A percentile compares a stretch with the other conserved stretches of the same genome.
Conservation (phyloP, 2,888 invertebrate genomes). For the Cheilosia pagana region DNA sequence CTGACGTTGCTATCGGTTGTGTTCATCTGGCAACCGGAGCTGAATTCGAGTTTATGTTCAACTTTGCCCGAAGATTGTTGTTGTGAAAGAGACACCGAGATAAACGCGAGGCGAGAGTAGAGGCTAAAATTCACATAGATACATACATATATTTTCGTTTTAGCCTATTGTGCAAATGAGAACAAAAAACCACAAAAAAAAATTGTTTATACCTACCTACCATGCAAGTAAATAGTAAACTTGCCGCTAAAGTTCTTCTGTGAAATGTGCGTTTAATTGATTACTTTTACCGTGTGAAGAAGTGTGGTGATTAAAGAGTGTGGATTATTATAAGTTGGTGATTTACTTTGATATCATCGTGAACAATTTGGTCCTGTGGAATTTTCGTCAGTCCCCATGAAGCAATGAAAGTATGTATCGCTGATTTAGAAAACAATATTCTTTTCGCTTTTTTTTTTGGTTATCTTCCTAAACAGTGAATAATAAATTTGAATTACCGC, state of each 20-base stretch:
- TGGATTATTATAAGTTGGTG: slow-evolving; percentile 42
- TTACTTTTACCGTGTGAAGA: slow-evolving; percentile 9
- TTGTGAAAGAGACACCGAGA: slow-evolving; percentile 65
- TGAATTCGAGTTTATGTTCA: slow-evolving; percentile 74
- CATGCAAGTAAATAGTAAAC: slow-evolving; percentile 33
- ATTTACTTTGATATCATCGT: slow-evolving; percentile 42
- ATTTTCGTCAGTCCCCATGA: slow-evolving; percentile 50
- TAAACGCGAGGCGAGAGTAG: slow-evolving; percentile 44
- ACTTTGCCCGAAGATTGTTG: slow-evolving; percentile 72
- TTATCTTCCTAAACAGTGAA: slow-evolving; percentile 1
- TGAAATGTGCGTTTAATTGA: slow-evolving; percentile 44
- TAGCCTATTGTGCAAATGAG: slow-evolving; percentile 58
- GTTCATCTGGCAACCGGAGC: slow-evolving; percentile 73
- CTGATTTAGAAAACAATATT: slow-evolving; percentile 3
- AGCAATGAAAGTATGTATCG: slow-evolving; percentile 71
- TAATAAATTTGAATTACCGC: slow-evolving; percentile 52
- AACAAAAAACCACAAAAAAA: slow-evolving; percentile 5
- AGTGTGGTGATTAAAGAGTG: slow-evolving; percentile 45
- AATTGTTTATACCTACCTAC: slow-evolving; percentile 12
- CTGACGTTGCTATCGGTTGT: slow-evolving; percentile 73
- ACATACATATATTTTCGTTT: slow-evolving; percentile 29
- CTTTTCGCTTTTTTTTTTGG: not conserved
- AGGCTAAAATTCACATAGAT: slow-evolving; percentile 44
- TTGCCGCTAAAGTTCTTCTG: slow-evolving; percentile 50
- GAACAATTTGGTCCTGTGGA: slow-evolving; percentile 36